These are phyloP conservation scores for Erannis defoliaria DNA, from an alignment of 2,888 invertebrate species.

Conservation along the genomic window DNA sequence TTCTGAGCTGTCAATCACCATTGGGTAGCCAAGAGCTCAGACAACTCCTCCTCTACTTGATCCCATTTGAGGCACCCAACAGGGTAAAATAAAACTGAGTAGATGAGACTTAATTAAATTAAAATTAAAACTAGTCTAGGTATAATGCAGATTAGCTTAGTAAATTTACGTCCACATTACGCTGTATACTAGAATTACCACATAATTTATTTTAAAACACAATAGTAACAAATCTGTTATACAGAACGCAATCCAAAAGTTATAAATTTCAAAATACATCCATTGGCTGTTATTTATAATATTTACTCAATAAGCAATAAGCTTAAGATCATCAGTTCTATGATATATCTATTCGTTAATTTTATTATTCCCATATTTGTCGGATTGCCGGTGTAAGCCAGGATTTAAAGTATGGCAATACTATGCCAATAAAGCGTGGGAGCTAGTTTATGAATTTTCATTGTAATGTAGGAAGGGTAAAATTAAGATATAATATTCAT, in stretches of 20 bases:
- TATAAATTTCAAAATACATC: conserved; percentile 50
- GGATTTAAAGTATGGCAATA: conserved; percentile 22
- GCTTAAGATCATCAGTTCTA: conserved; percentile 48
- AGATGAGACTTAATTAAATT: too few species aligned
- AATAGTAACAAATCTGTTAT: conserved; percentile 49
- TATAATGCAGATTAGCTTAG: too few species aligned
- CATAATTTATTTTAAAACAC: conserved; percentile 32
- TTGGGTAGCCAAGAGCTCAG: too few species aligned
- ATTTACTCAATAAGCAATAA: conserved; percentile 52
- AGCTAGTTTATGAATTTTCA: conserved; percentile 14
- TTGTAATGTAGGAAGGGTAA: background rate
- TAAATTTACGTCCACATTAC: too few species aligned
- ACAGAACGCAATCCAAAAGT: conserved; percentile 45
- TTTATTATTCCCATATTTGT: conserved; percentile 61
- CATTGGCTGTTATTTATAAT: conserved; percentile 58
- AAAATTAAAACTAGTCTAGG: too few species aligned
- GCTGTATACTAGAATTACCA: too few species aligned
- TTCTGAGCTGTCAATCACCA: too few species aligned
- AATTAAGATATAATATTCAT: background rate
- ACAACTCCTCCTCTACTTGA: too few species aligned
- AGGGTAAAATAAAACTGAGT: too few species aligned
- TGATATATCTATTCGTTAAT: conserved; percentile 55
- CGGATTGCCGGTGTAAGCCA: conserved; percentile 45
- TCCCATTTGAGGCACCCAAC: too few species aligned
- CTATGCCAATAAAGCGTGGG: conserved; percentile 9